Percentiles rank a stretch among this genome's conserved stretches.
Evolutionary conservation across 1,140 invertebrate genomes (phyloP).

Genomic region (Lerema accius): DNA sequence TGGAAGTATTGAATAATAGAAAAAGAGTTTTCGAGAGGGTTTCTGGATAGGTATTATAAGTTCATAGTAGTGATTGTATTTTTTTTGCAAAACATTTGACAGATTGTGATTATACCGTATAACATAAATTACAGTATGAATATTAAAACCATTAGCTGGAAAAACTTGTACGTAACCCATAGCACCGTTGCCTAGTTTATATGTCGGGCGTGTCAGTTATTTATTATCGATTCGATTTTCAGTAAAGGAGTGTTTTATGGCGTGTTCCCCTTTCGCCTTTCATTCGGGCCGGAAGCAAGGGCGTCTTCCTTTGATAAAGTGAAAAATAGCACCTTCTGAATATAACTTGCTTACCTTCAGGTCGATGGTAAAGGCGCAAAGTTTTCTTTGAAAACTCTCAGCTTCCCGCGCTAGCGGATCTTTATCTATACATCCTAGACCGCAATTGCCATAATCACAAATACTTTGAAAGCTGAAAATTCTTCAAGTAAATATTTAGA

Average conservation of each 20-base stretch:
- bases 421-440: conserved; percentile 25
- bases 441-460: not conserved
- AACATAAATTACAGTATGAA: no score
- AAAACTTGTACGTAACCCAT: no score
- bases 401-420: conserved; percentile 7
- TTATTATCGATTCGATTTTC: conserved; percentile 54
- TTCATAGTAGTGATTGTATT: no score
- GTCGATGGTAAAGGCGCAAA: conserved; percentile 13
- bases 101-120: no score
- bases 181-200: conserved; percentile 12
- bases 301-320: conserved; percentile 73
- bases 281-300: conserved; percentile 70
- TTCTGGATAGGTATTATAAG: no score
- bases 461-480: not conserved
- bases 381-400: conserved; percentile 28
- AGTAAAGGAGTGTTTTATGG: conserved; percentile 61
- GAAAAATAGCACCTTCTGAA: conserved; percentile 71
- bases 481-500: no score
- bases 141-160: no score
- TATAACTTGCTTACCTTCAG: conserved; percentile 51
- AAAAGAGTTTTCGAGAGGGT: no score
- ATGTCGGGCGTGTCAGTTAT: conserved; percentile 34
- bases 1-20: conserved; percentile 10
- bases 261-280: conserved; percentile 71
- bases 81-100: no score